phyloP scores from a whole-genome alignment of 2,888 invertebrate genomes.

The Halictus ligatus region DNA sequence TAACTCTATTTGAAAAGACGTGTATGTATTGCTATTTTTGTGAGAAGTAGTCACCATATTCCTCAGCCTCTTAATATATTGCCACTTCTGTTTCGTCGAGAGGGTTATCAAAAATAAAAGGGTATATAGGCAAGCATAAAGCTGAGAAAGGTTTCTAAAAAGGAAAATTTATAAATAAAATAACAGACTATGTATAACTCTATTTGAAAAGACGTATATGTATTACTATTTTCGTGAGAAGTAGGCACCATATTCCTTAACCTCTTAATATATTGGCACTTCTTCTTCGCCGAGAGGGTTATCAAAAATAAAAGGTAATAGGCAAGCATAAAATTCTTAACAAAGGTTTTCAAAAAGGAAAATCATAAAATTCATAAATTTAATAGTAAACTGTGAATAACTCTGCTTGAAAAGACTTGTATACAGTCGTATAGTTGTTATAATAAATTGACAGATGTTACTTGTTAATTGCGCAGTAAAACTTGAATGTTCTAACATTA shows the following conservation, averaged over 20 bases:
- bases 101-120: not conserved
- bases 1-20: not conserved
- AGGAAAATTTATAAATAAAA: not conserved
- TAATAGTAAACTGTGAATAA: too few species aligned
- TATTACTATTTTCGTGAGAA: not conserved
- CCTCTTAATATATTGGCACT: constrained; percentile 55
- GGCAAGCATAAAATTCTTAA: not conserved
- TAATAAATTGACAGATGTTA: too few species aligned
- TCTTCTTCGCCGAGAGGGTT: not conserved
- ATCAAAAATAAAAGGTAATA: not conserved
- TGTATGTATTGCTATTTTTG: not conserved
- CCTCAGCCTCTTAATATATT: constrained; percentile 52
- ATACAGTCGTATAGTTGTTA: too few species aligned
- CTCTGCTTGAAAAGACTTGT: too few species aligned
- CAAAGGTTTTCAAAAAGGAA: not conserved
- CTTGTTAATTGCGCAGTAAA: too few species aligned
- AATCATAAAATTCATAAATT: too few species aligned
- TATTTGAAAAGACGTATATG: not conserved
- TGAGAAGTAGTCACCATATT: not conserved
- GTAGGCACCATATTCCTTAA: not conserved
- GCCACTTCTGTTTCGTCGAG: constrained; percentile 18
- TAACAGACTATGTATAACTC: too few species aligned
- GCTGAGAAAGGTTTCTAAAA: too few species aligned
- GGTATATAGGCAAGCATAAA: too few species aligned
- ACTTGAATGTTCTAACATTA: too few species aligned